Evolutionary conservation across 2,113 vertebrate genomes (phyloP).

Genomic region (Rhinolophus ferrumequinum): DNA sequence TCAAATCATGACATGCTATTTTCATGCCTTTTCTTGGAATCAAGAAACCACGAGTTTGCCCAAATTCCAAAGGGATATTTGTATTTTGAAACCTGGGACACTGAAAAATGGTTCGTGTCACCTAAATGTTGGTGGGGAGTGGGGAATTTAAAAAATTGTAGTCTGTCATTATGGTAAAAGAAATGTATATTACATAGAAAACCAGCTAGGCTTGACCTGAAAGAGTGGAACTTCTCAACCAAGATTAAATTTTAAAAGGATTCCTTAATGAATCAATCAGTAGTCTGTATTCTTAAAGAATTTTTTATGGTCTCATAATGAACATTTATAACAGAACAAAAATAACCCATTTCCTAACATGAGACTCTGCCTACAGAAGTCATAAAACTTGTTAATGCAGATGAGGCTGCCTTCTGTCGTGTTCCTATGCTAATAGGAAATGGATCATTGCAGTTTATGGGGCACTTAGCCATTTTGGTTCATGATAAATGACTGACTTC

Average conservation of each 20-base stretch:
- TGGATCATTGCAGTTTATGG: slow-evolving; percentile 86
- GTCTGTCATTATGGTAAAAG: not conserved
- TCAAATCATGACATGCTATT: slow-evolving; percentile 33
- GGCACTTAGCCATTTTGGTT: slow-evolving; percentile 86
- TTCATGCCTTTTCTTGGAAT: slow-evolving; percentile 56
- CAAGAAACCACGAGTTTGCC: slow-evolving; percentile 1
- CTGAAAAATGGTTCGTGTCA: not conserved
- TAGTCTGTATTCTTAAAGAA: slow-evolving; percentile 72
- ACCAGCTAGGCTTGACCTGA: not conserved
- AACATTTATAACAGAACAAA: slow-evolving; percentile 83
- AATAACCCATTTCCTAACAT: slow-evolving; percentile 86
- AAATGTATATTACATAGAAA: not conserved
- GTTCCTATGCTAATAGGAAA: slow-evolving; percentile 88
- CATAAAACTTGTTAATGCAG: slow-evolving; percentile 87
- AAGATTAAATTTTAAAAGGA: slow-evolving; percentile 53
- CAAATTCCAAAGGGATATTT: not conserved
- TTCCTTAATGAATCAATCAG: slow-evolving; percentile 71
- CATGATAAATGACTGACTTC: slow-evolving; percentile 87
- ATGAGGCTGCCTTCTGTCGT: slow-evolving; percentile 85
- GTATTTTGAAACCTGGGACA: slow-evolving; percentile 47
- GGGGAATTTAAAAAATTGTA: slow-evolving; percentile 31
- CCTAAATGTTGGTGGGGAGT: not conserved
- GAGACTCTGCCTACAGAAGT: slow-evolving; percentile 81
- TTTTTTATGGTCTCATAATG: slow-evolving; percentile 79
- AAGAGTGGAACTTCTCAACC: slow-evolving; percentile 25